Evolutionary conservation across 2,113 vertebrate species (phyloP).

Genomic region (Halichoeres trimaculatus): DNA sequence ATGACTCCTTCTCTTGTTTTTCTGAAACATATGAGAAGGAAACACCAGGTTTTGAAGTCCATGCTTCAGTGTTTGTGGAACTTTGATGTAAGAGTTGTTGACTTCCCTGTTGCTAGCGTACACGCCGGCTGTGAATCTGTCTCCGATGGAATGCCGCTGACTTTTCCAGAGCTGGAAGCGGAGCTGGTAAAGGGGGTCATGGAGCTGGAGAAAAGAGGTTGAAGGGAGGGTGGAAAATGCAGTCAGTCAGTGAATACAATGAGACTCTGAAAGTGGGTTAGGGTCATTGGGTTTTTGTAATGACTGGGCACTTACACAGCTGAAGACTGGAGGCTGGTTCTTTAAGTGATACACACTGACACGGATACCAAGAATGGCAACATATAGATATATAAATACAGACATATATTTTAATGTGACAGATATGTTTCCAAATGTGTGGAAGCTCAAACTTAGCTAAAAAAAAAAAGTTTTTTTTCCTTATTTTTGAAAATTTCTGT

Average conservation of each 20-base stretch:
- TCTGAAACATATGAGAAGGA: not conserved
- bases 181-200: slow-evolving; percentile 51
- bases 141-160: slow-evolving; percentile 6
- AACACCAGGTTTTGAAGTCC: slow-evolving; percentile 19
- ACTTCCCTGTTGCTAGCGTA: not conserved
- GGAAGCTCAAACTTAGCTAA: too few species aligned
- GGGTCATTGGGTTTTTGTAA: slow-evolving; percentile 53
- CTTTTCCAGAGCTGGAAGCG: slow-evolving; percentile 17
- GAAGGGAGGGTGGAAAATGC: slow-evolving; percentile 58
- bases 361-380: not conserved
- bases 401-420: not conserved
- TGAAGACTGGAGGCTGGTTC: slow-evolving; percentile 2
- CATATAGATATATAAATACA: not conserved
- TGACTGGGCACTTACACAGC: slow-evolving; percentile 30
- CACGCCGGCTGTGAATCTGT: slow-evolving; percentile 5
- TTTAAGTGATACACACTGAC: slow-evolving; percentile 6
- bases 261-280: slow-evolving; percentile 47
- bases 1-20: not conserved
- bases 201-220: slow-evolving; percentile 48
- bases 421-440: not conserved
- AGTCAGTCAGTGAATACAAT: slow-evolving; percentile 53
- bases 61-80: not conserved
- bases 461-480: too few species aligned
- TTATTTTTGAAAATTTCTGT: too few species aligned
- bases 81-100: not conserved